Percentiles rank a stretch among this genome's conserved stretches.
These are phyloP conservation scores for Alcedo atthis DNA, from an alignment of 2,797 vertebrate genomes.

Conservation along the genomic window DNA sequence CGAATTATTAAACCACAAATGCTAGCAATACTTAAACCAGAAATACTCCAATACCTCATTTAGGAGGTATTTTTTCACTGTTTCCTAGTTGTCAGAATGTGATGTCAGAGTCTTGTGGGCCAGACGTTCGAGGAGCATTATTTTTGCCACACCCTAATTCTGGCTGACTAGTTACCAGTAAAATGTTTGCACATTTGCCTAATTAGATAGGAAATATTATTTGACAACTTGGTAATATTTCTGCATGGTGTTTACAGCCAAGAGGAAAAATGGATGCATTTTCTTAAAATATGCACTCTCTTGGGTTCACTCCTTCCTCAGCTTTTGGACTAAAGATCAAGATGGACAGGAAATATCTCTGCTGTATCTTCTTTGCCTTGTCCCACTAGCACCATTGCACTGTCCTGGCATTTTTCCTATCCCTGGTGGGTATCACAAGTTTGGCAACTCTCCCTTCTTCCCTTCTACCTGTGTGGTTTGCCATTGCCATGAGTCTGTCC, in stretches of 20 bases:
- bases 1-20: background rate
- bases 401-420: background rate
- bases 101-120: background rate
- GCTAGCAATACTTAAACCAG: background rate
- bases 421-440: background rate
- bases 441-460: background rate
- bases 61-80: background rate
- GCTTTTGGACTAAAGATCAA: background rate
- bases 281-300: background rate
- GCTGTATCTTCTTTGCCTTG: background rate
- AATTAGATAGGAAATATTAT: background rate
- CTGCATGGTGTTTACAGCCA: background rate
- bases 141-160: background rate
- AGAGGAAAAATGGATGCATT: background rate
- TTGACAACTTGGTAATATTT: background rate
- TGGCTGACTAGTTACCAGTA: background rate
- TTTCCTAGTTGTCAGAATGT: background rate
- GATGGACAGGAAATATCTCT: background rate
- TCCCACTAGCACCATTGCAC: background rate
- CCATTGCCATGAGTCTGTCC: background rate
- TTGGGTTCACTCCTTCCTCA: background rate
- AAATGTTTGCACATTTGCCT: background rate
- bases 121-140: background rate
- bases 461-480: background rate
- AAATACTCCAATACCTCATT: background rate